Conservation (phyloP, 2,797 vertebrate species). For the Strix occidentalis region DNA sequence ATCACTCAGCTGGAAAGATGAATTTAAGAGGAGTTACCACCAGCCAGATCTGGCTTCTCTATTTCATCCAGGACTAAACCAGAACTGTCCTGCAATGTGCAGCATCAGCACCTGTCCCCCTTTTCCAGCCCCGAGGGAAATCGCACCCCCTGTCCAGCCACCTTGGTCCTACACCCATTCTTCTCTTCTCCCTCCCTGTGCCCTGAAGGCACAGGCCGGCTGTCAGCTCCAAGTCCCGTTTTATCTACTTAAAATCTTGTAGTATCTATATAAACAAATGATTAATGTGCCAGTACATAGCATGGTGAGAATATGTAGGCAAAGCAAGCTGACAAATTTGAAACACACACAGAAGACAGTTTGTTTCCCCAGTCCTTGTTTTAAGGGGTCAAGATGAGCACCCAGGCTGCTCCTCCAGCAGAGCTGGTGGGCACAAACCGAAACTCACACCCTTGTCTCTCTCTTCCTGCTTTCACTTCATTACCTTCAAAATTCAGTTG, state of each 20-base stretch:
- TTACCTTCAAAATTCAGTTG: neutral
- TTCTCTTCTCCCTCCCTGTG: neutral
- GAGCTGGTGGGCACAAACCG: rapidly evolving
- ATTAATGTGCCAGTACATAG: neutral
- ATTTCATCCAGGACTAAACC: neutral
- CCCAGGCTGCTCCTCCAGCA: neutral
- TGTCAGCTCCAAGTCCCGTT: neutral
- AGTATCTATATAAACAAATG: neutral
- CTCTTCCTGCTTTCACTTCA: neutral
- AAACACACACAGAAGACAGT: neutral
- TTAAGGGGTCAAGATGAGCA: neutral
- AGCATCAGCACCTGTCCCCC: neutral
- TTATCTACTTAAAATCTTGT: neutral
- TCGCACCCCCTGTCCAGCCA: rapidly evolving
- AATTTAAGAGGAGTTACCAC: neutral
- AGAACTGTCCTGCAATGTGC: neutral
- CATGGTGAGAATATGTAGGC: neutral
- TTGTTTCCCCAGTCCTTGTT: neutral
- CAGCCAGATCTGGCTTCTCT: neutral
- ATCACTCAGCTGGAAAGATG: neutral
- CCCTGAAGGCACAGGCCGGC: neutral
- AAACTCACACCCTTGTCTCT: neutral
- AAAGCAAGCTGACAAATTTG: neutral
- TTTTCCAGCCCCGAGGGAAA: neutral
- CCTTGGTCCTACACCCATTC: neutral